Evolutionary conservation across 2,797 vertebrate species (phyloP), one percentile per base, ranked within the genome.

Genomic region (Thripadectes ignobilis): DNA sequence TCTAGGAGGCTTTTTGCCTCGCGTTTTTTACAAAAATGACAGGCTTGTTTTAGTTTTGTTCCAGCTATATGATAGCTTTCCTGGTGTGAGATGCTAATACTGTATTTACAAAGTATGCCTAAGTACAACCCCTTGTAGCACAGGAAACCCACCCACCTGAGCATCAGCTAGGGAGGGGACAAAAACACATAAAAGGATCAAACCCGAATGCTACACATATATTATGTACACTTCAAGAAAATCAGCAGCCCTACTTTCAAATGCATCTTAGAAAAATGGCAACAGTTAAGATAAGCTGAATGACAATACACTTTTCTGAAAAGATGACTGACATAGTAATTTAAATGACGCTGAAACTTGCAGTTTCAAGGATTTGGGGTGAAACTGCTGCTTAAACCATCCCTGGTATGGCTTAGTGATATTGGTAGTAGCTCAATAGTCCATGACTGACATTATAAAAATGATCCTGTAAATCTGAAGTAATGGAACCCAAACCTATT

Each of bases 61-160:
- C 39, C 4, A 41, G 10, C 8, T 49, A 38, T 24, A 39, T 17
- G 29, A 61, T 22, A 52, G 7, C 7, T 63, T 41, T 38, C 13
- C 16, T 24, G 26, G 34, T 36, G 7, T 10, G 59, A 61, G 30
- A 54, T 49, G 46, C n/a, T 72, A 34, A 65, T 63, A 38, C 0
- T 29, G 22, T 32, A 62, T 72, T 89, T 69, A 27, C 4, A 51
- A n/a, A 41, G 29, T 14, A 27, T 15, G 54, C 13, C 58, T 75
- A 46, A 81, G n/a, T 67, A 54, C 27, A 78, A 49, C 17, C 58
- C 19, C 48, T 3, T 0, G 0, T 32, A 58, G 55, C 17, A 43
- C 9, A 7, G 38, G 46, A 16, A 76, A 41, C 22, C 10, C 46
- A 87, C 77, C 1, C 5, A 80, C 49, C 34, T 5, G 22, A 55